Conservation (phyloP, 2,113 vertebrate species). For the Corythoichthys haematopterus region DNA sequence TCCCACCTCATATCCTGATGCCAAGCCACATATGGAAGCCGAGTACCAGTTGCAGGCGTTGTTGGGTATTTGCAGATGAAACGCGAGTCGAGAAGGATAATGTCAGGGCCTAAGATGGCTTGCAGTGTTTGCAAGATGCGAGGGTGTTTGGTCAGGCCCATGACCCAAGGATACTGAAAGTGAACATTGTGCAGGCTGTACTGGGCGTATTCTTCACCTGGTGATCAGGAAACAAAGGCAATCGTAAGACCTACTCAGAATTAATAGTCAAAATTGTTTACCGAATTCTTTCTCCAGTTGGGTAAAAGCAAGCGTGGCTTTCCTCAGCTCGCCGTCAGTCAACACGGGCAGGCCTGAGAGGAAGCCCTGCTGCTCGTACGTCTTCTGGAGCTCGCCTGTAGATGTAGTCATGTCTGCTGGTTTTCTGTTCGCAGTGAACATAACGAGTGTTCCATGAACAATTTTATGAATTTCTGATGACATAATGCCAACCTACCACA, state of each 20-base stretch:
- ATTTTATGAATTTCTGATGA: constrained; percentile 2
- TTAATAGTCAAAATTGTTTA: constrained; percentile 24
- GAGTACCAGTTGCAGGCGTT: not conserved
- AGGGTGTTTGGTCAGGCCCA: constrained; percentile 66
- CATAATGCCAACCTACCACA: constrained; percentile 1
- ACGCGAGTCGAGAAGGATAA: constrained; percentile 75
- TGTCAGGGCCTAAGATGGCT: constrained; percentile 65
- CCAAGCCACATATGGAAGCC: constrained; percentile 74
- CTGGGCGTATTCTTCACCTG: constrained; percentile 71
- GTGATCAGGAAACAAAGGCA: not conserved
- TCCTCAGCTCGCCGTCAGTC: constrained; percentile 55
- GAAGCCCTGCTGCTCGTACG: constrained; percentile 62
- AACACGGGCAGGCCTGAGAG: constrained; percentile 64
- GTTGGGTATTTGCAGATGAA: constrained; percentile 79
- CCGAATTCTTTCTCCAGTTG: constrained; percentile 72
- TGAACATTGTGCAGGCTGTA: constrained; percentile 78
- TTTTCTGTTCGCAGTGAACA: not conserved
- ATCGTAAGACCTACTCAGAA: not conserved
- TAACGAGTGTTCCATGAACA: not conserved
- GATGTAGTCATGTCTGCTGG: constrained; percentile 40
- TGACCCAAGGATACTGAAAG: constrained; percentile 70
- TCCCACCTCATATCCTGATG: constrained; percentile 77
- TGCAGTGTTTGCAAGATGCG: constrained; percentile 55
- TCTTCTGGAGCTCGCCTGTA: constrained; percentile 22
- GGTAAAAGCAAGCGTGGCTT: constrained; percentile 57